Evolutionary conservation across 2,113 vertebrate genomes (phyloP).

Genomic region (Sphyrna mokarran): DNA sequence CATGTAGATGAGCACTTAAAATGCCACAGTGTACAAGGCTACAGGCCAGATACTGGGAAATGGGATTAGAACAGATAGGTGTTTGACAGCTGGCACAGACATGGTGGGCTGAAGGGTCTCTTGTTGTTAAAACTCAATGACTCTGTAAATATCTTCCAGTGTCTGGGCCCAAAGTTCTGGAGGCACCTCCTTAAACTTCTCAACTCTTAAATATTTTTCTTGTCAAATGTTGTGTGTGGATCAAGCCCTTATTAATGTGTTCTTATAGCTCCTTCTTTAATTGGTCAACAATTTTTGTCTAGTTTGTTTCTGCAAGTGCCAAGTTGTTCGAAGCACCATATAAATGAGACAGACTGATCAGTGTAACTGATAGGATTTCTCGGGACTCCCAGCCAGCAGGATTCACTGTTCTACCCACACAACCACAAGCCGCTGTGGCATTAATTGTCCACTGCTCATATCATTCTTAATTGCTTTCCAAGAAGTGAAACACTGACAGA

Average conservation of each 20-base stretch:
- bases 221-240: not conserved
- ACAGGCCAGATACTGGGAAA: too few species aligned
- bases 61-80: too few species aligned
- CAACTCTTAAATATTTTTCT: not conserved
- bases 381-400: not conserved
- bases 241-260: not conserved
- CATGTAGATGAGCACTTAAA: too few species aligned
- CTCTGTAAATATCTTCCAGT: not conserved
- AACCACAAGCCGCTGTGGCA: not conserved
- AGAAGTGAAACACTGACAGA: not conserved
- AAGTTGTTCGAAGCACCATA: not conserved
- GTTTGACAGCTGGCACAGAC: too few species aligned
- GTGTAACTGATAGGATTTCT: not conserved
- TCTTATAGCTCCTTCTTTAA: not conserved
- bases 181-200: not conserved
- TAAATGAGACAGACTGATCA: not conserved
- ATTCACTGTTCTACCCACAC: not conserved
- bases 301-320: not conserved
- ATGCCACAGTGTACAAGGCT: too few species aligned
- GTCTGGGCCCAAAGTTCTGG: not conserved
- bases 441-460: not conserved
- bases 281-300: not conserved
- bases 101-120: too few species aligned
- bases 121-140: too few species aligned
- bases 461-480: too few species aligned